Evolutionary conservation across 2,888 invertebrate species (phyloP).

Genomic region (Idaea straminata): DNA sequence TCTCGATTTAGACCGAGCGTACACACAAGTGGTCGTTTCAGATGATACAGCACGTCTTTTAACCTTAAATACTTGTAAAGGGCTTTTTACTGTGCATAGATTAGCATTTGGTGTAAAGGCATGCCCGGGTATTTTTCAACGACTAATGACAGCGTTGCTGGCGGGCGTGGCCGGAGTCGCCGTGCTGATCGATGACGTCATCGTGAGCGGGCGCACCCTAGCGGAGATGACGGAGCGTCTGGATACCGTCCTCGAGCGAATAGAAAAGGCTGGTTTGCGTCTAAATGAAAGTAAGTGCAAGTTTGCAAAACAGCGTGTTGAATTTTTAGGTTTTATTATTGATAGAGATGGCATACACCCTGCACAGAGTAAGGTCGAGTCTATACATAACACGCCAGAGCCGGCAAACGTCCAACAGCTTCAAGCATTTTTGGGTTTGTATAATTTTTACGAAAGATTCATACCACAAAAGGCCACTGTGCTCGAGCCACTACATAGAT

Average conservation of each 20-base stretch:
- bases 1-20: conserved; percentile 28
- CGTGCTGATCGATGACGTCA: neutral
- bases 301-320: conserved; percentile 4
- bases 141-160: conserved; percentile 20
- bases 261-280: neutral
- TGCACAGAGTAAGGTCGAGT: conserved; percentile 4
- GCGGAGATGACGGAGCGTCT: too few relatives aligned
- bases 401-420: too few relatives aligned
- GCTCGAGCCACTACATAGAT: conserved; percentile 10
- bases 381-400: neutral
- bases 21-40: conserved; percentile 22
- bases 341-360: conserved; percentile 14
- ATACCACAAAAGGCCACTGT: conserved; percentile 9
- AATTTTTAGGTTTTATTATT: conserved; percentile 14
- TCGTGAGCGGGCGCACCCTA: neutral
- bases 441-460: conserved; percentile 12
- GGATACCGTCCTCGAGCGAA: too few relatives aligned
- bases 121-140: conserved; percentile 22
- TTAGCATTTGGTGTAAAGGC: conserved; percentile 25
- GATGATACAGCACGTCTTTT: conserved; percentile 21
- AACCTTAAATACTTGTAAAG: conserved; percentile 26
- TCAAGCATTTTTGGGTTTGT: neutral
- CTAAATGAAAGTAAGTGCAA: conserved; percentile 3
- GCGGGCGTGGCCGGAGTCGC: conserved; percentile 11
- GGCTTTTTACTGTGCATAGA: conserved; percentile 26